Conservation (phyloP, 92 coral and sea anemone genomes). For the Siderastrea siderea region DNA sequence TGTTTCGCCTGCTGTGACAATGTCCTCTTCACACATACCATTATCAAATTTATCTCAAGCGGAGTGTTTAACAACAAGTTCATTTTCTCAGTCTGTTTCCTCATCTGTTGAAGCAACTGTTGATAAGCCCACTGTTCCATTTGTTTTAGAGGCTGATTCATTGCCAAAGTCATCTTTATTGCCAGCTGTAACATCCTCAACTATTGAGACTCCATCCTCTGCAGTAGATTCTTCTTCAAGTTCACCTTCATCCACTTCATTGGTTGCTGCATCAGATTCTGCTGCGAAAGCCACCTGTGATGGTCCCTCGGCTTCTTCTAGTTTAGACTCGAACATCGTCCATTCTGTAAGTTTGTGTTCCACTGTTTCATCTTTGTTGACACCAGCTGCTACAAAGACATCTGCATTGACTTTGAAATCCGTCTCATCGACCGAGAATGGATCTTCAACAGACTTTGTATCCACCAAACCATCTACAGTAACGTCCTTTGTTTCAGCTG, state of each 20-base stretch:
- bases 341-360: neutral
- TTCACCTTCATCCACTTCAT: conserved; percentile 6
- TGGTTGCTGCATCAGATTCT: neutral
- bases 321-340: neutral
- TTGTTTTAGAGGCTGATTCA: neutral
- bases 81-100: neutral
- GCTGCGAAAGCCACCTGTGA: conserved; percentile 2
- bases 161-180: neutral
- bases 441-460: neutral
- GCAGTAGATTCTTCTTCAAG: neutral
- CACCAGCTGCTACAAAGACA: neutral
- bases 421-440: neutral
- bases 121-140: neutral
- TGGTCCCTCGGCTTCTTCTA: neutral
- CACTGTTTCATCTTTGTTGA: neutral
- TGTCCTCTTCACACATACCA: too few relatives aligned
- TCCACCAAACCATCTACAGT: neutral
- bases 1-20: too few relatives aligned
- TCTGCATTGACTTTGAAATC: neutral
- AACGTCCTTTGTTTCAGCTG: neutral
- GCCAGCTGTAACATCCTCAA: neutral
- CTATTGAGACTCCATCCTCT: neutral
- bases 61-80: neutral
- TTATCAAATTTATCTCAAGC: neutral
- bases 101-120: neutral